Evolutionary conservation across 1,140 invertebrate species (phyloP).

Genomic region (Meteorus sp.): DNA sequence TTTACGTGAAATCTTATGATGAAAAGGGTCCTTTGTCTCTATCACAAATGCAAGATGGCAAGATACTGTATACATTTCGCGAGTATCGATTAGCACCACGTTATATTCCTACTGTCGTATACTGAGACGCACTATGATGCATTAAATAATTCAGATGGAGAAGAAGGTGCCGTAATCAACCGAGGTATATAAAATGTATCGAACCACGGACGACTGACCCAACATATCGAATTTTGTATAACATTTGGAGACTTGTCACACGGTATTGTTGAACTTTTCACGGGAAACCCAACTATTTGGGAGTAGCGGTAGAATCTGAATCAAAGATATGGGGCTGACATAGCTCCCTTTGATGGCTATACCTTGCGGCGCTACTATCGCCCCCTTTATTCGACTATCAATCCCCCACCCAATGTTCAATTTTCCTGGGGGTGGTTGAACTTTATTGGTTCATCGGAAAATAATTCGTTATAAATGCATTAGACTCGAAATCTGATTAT

Average conservation of each 20-base stretch:
- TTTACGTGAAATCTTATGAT: not conserved
- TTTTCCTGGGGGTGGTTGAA: not conserved
- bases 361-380: not conserved
- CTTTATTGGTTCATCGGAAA: not conserved
- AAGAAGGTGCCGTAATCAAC: too few species aligned
- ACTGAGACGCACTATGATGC: not conserved
- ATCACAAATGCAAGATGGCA: not conserved
- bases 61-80: not conserved
- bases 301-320: not conserved
- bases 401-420: not conserved
- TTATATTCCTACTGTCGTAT: not conserved
- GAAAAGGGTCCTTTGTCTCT: not conserved
- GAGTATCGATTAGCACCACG: constrained; percentile 4
- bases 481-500: constrained; percentile 19
- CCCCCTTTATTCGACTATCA: not conserved
- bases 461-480: constrained; percentile 18
- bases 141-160: not conserved
- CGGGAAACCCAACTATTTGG: not conserved
- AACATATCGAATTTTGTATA: too few species aligned
- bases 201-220: too few species aligned
- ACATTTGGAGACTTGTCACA: too few species aligned
- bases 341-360: not conserved
- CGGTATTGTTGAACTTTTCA: too few species aligned
- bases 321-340: not conserved
- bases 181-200: too few species aligned